These are phyloP conservation scores for Matsumurasca onukii DNA, from an alignment of 1,140 invertebrate genomes.

Conservation along the genomic window DNA sequence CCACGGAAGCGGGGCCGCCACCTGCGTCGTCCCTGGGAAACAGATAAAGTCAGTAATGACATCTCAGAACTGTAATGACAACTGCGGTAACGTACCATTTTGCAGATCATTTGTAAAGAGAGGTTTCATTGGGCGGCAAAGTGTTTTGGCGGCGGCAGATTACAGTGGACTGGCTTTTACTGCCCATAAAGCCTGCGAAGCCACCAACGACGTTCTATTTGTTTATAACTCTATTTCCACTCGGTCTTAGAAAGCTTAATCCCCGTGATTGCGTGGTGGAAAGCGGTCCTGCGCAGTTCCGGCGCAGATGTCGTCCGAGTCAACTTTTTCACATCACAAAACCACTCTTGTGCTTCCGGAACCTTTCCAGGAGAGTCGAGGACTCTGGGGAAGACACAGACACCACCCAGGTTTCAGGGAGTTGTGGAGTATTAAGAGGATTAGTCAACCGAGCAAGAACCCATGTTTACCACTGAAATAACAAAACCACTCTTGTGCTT, in stretches of 20 bases:
- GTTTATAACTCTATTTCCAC: constrained; percentile 26
- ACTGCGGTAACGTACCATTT: constrained; percentile 16
- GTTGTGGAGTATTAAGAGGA: no score
- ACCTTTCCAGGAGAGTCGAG: no score
- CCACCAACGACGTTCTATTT: constrained; percentile 24
- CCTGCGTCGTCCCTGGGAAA: constrained; percentile 9
- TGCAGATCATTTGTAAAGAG: constrained; percentile 26
- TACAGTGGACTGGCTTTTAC: constrained; percentile 10
- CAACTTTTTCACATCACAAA: no score
- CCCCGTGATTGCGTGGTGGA: not conserved
- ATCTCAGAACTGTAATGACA: constrained; percentile 10
- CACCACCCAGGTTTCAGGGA: no score
- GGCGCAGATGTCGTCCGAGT: no score
- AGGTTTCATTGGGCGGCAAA: constrained; percentile 13
- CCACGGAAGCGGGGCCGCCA: not conserved
- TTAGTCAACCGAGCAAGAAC: no score
- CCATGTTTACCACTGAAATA: no score
- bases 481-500: no score
- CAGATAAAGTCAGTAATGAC: constrained; percentile 4
- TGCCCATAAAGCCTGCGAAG: not conserved
- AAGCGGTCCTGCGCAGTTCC: no score
- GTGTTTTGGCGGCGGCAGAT: constrained; percentile 22
- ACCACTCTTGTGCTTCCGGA: no score
- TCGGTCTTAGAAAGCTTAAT: constrained; percentile 12
- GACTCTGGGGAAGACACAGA: no score